Evolutionary conservation across 2,888 invertebrate genomes (phyloP), one percentile per base, ranked within the genome.

Genomic region (Eupithecia vulgata): DNA sequence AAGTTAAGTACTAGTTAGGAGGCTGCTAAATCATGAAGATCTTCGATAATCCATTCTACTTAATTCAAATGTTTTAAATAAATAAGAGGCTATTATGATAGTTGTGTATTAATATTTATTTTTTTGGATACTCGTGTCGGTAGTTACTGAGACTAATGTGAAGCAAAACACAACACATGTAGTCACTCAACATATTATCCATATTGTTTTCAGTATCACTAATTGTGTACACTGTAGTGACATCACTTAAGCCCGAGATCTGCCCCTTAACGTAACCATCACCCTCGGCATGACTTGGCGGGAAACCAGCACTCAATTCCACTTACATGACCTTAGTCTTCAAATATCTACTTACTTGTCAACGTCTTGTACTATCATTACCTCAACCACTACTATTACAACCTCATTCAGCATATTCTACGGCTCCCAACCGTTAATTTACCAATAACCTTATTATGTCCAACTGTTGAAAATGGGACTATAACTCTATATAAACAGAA

Each of bases 231-330:
- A 52, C 21, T 52, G 48, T 52, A 52, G 48, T 21, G 48, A 52
- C 21, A n/a, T 3, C 21, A 52, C 48, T 52, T 8, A 52, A 52
- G 6, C 1, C 10, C n/a, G 21, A 21, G 10, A 10, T 21, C 48
- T 21, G 48, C 48, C 48, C 48, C 48, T 21, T 21, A 21, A 21
- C 21, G 21, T 72, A 79, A 79, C 69, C 13, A 76, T 70, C 40
- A 68, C 74, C 69, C 72, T 64, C 6, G 42, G 13, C 40, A 73
- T 80, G 80, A 78, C 76, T 71, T 37, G 68, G 62, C 79, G 70
- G 45, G 61, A 77, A 72, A n/a, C 21, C 64, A 17, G 52, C 65
- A 17, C 68, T 67, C 74, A 75, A 75, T 73, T 71, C 69, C 65
- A 68, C 65, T 73, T 61, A 71, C 71, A 73, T 73, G 73, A 65